Percentiles rank a stretch among this genome's conserved stretches.
Evolutionary conservation across 37 sponge, comb jelly and placozoan genomes (phyloP).

Genomic region (Ephydatia muelleri): DNA sequence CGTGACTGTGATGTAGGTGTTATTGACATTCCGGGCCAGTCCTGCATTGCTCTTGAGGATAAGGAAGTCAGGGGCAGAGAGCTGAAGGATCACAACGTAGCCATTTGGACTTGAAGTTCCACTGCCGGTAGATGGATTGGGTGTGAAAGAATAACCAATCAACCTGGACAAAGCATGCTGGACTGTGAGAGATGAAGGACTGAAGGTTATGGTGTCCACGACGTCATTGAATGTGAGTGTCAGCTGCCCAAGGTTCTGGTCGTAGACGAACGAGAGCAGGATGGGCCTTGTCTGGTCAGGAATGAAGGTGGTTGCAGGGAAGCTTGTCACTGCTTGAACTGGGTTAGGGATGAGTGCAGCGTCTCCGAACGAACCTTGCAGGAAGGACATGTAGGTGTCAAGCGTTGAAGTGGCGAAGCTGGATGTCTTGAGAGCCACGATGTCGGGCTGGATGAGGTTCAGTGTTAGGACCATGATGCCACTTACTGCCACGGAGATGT

Average conservation of each 20-base stretch:
- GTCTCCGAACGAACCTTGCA: slow-evolving; percentile 51
- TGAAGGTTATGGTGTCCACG: slow-evolving; percentile 60
- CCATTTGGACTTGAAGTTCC: slow-evolving; percentile 78
- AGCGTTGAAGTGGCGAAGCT: slow-evolving; percentile 48
- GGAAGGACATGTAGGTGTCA: slow-evolving; percentile 69
- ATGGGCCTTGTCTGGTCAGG: slow-evolving; percentile 76
- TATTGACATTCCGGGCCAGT: slow-evolving; percentile 57
- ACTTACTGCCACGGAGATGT: not conserved
- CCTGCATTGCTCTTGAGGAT: slow-evolving; percentile 78
- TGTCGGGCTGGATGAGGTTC: slow-evolving; percentile 51
- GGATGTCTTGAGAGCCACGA: slow-evolving; percentile 67
- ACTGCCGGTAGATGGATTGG: slow-evolving; percentile 41
- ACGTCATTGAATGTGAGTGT: slow-evolving; percentile 90
- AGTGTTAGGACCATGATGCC: slow-evolving; percentile 59
- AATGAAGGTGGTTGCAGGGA: slow-evolving; percentile 36
- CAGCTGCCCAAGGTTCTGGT: slow-evolving; percentile 71
- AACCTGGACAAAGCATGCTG: slow-evolving; percentile 57
- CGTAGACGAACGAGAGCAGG: slow-evolving; percentile 69
- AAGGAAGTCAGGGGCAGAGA: slow-evolving; percentile 82
- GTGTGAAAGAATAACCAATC: slow-evolving; percentile 57
- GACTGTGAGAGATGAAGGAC: slow-evolving; percentile 80
- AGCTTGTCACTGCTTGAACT: slow-evolving; percentile 10
- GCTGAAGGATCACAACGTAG: slow-evolving; percentile 67
- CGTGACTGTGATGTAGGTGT: slow-evolving; percentile 81
- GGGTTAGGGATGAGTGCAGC: slow-evolving; percentile 32